These are phyloP conservation scores for Theodoxus fluviatilis DNA, from an alignment of 2,888 invertebrate species.

Conservation along the genomic window DNA sequence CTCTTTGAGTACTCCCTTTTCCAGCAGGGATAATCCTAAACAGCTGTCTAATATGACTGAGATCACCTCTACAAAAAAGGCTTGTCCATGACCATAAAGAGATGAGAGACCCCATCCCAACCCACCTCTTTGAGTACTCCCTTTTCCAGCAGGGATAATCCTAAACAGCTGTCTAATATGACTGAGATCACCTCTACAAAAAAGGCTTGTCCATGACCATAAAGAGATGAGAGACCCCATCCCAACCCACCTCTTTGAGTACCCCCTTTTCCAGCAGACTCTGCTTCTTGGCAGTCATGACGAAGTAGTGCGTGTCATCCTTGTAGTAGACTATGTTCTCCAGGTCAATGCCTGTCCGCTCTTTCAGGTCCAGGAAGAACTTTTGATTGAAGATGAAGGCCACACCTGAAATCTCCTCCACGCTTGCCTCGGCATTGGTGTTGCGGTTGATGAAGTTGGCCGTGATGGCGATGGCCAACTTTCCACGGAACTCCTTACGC, in stretches of 20 bases:
- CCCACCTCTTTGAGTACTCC: background rate
- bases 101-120: background rate
- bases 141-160: no score
- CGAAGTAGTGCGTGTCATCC: slow-evolving; percentile 99
- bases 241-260: slow-evolving; percentile 75
- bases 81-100: background rate
- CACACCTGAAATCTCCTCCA: slow-evolving; percentile 92
- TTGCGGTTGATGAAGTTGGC: slow-evolving; percentile 97
- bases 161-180: no score
- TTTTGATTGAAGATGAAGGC: slow-evolving; percentile 99
- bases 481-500: slow-evolving; percentile 94
- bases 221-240: background rate
- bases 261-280: slow-evolving; percentile 90
- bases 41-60: no score
- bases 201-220: background rate
- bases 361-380: slow-evolving; percentile 88
- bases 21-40: no score
- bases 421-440: slow-evolving; percentile 87
- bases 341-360: slow-evolving; percentile 88
- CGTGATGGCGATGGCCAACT: slow-evolving; percentile 96
- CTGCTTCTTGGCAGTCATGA: slow-evolving; percentile 98
- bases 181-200: no score
- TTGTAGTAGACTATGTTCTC: slow-evolving; percentile 99
- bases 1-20: no score
- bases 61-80: background rate